These are phyloP conservation scores for Poecile montanus DNA, from an alignment of 2,797 vertebrate genomes.

Conservation along the genomic window DNA sequence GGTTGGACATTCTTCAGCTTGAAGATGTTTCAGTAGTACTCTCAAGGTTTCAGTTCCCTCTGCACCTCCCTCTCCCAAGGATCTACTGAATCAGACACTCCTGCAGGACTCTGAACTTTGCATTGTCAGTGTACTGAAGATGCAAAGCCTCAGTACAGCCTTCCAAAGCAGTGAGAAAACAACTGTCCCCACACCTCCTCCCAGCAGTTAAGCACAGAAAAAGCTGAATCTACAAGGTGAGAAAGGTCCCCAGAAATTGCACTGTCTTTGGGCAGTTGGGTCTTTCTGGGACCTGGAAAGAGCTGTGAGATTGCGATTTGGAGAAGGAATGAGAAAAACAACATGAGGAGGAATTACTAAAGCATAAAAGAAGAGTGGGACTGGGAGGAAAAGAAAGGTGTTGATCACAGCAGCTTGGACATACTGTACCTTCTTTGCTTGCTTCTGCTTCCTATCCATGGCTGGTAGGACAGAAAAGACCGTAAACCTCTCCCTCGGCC, in stretches of 20 bases:
- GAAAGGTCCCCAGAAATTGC: not conserved
- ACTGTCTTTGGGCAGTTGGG: not conserved
- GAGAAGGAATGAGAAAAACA: not conserved
- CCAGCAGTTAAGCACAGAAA: not conserved
- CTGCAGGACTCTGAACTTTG: not conserved
- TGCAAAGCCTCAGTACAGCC: not conserved
- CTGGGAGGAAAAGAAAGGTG: not conserved
- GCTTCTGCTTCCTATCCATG: constrained; percentile 72
- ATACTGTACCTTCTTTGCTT: constrained; percentile 75
- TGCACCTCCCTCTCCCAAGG: not conserved
- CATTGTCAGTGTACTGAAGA: not conserved
- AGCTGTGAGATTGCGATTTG: not conserved
- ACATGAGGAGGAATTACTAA: not conserved
- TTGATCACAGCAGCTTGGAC: not conserved
- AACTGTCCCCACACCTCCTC: not conserved
- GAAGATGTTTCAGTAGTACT: not conserved
- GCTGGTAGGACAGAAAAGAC: constrained; percentile 58
- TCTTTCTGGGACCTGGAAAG: not conserved
- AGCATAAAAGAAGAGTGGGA: not conserved
- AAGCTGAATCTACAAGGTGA: not conserved
- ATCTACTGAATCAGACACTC: not conserved
- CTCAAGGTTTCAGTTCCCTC: not conserved
- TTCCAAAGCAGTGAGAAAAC: not conserved
- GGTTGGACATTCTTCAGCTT: not conserved
- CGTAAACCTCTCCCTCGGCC: constrained; percentile 66